Percentiles rank a stretch among this genome's conserved stretches.
Evolutionary conservation across 2,888 invertebrate species (phyloP).

Genomic region (Melangyna quadrimaculata): DNA sequence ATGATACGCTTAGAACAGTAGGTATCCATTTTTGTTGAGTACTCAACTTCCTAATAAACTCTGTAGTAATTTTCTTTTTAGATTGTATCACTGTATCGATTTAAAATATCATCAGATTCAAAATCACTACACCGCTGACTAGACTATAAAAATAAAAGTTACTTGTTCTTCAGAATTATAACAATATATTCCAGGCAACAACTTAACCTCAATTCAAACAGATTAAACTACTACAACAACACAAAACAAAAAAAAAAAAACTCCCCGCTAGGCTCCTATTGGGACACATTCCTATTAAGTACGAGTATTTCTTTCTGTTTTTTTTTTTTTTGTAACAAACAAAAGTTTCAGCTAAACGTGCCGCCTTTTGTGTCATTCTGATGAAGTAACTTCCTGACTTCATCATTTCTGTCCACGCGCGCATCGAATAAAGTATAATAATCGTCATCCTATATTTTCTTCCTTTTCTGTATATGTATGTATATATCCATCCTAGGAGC

Average conservation of each 20-base stretch:
- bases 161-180: neutral
- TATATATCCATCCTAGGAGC: neutral
- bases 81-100: no score
- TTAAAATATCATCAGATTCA: neutral
- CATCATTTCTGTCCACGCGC: constrained; percentile 19
- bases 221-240: constrained; percentile 54
- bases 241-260: no score
- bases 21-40: no score
- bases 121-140: constrained; percentile 7
- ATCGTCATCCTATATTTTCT: constrained; percentile 12
- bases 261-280: neutral
- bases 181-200: constrained; percentile 4
- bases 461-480: neutral
- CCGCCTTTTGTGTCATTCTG: constrained; percentile 35
- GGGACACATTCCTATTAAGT: neutral
- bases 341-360: constrained; percentile 41
- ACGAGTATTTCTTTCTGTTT: neutral
- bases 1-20: no score
- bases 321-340: neutral
- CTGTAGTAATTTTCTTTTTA: no score
- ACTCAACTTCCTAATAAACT: no score
- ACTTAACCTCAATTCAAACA: constrained; percentile 52
- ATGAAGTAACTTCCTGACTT: constrained; percentile 66
- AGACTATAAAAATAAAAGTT: constrained; percentile 2
- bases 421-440: constrained; percentile 37